Percentiles rank a stretch among this genome's conserved stretches.
Evolutionary conservation across 1,140 invertebrate genomes (phyloP).

Genomic region (Heliconius melpomene): DNA sequence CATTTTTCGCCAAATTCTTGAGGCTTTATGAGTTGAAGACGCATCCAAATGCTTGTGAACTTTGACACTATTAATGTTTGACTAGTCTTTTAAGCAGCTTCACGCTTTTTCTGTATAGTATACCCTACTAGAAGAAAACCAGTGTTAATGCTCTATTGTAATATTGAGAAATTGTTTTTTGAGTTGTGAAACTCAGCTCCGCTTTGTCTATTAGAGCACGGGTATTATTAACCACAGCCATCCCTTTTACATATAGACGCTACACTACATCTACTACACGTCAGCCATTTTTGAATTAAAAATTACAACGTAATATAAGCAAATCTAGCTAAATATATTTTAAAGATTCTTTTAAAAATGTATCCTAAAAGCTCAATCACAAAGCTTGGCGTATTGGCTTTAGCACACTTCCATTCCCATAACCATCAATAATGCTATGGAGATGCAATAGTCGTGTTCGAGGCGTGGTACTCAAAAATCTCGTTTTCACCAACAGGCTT

Average conservation of each 20-base stretch:
- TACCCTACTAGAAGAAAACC: too few species aligned
- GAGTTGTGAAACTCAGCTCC: not conserved
- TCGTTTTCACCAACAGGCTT: not conserved
- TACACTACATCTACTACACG: too few species aligned
- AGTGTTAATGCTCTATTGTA: too few species aligned
- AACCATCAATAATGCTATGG: slow-evolving; percentile 35
- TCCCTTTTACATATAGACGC: not conserved
- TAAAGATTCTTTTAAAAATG: not conserved
- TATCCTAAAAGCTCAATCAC: not conserved
- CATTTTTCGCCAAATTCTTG: not conserved
- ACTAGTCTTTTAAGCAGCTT: too few species aligned
- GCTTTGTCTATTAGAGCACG: not conserved
- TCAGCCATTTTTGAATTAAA: too few species aligned
- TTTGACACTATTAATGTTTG: too few species aligned
- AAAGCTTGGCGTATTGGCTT: slow-evolving; percentile 18
- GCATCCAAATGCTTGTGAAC: too few species aligned
- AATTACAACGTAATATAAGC: not conserved
- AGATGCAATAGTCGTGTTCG: slow-evolving; percentile 40
- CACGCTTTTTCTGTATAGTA: too few species aligned
- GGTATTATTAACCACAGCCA: not conserved
- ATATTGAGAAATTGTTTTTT: too few species aligned
- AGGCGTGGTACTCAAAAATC: slow-evolving; percentile 10
- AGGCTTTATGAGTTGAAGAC: not conserved
- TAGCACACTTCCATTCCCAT: slow-evolving; percentile 10
- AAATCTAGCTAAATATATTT: not conserved